These are phyloP conservation scores for Halcyon malimbica DNA, from an alignment of 2,113 vertebrate genomes.

Conservation along the genomic window DNA sequence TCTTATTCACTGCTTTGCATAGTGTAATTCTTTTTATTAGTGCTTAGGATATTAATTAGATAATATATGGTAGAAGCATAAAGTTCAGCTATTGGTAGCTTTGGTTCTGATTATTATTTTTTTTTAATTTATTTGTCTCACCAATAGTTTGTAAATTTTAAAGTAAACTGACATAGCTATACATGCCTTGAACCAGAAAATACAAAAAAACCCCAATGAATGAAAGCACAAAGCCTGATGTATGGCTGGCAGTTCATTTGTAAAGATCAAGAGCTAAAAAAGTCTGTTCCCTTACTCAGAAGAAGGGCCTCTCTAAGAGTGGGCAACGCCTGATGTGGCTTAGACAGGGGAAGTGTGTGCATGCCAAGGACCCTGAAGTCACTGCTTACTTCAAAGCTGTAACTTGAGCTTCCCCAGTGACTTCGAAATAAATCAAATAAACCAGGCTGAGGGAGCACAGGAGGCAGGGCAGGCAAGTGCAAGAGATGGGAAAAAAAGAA, in stretches of 20 bases:
- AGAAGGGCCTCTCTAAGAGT: constrained; percentile 52
- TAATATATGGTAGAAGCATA: background rate
- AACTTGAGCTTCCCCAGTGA: constrained; percentile 80
- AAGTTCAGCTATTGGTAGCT: background rate
- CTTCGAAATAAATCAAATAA: constrained; percentile 84
- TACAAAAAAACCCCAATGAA: background rate
- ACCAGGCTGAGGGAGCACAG: constrained; percentile 54
- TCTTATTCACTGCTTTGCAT: background rate
- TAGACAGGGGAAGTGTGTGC: constrained; percentile 72
- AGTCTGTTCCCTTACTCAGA: constrained; percentile 20
- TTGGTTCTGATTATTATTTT: background rate
- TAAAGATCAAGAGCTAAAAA: constrained; percentile 7
- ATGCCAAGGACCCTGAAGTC: constrained; percentile 77
- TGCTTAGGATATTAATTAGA: background rate
- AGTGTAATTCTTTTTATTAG: background rate
- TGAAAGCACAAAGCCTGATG: background rate
- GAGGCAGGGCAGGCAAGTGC: constrained; percentile 6
- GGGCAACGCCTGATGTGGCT: constrained; percentile 62
- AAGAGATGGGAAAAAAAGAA: background rate
- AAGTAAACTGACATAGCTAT: background rate
- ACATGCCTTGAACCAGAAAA: background rate
- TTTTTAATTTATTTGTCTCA: background rate
- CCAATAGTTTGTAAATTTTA: background rate
- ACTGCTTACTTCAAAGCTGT: constrained; percentile 82
- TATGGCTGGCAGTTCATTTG: background rate